phyloP scores from a whole-genome alignment of 2,797 vertebrate species.

The Melanogrammus aeglefinus region DNA sequence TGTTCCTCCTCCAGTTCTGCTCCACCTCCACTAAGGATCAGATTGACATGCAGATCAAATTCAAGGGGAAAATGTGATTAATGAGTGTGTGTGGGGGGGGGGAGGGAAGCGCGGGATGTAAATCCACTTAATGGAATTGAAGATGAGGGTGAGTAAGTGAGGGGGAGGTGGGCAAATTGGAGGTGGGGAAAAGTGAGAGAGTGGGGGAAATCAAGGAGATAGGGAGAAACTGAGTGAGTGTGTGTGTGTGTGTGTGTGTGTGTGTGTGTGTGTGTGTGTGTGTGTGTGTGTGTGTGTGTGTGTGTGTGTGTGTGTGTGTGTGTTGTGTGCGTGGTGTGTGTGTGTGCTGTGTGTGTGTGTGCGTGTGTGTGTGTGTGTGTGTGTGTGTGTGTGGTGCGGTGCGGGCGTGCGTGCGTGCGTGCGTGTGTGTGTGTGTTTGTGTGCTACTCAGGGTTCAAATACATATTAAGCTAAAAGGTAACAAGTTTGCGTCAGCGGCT shows the following conservation, averaged over 20 bases:
- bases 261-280: no score
- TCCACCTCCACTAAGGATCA: conserved; percentile 42
- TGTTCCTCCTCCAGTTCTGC: background rate
- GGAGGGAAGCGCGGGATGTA: conserved; percentile 68
- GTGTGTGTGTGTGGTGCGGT: no score
- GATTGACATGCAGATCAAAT: conserved; percentile 68
- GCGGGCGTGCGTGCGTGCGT: no score
- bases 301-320: no score
- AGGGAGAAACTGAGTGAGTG: conserved; percentile 32
- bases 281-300: no score
- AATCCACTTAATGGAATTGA: conserved; percentile 83
- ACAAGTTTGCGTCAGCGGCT: conserved; percentile 62
- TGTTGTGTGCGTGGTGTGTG: conserved; percentile 19
- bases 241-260: conserved; percentile 1
- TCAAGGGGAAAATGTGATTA: conserved; percentile 71
- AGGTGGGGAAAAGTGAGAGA: conserved; percentile 11
- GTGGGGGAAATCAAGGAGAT: conserved; percentile 8
- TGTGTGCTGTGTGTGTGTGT: conserved; percentile 2
- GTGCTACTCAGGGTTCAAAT: conserved; percentile 71
- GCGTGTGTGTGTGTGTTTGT: no score
- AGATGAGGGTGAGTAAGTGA: conserved; percentile 27
- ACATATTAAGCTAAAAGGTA: conserved; percentile 83
- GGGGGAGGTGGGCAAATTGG: background rate
- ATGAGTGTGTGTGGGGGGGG: conserved; percentile 68
- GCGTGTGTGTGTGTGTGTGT: no score